phyloP scores from a whole-genome alignment of 2,888 invertebrate species.

The Aspidiotus destructor region DNA sequence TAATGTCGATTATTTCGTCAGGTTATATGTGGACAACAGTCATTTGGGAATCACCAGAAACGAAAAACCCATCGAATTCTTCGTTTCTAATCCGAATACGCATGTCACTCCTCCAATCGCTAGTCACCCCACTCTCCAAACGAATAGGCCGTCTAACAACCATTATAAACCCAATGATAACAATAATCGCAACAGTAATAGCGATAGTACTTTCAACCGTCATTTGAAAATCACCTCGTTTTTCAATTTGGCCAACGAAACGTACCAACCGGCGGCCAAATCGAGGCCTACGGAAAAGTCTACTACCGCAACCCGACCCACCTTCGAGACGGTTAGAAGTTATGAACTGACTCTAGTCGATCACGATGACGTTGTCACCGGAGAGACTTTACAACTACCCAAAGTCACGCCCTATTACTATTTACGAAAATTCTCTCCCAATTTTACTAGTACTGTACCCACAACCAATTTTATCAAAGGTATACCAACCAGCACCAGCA shows the following conservation, averaged over 20 bases:
- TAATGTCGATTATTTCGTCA: constrained; percentile 22
- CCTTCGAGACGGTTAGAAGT: constrained; percentile 19
- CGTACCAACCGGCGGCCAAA: constrained; percentile 6
- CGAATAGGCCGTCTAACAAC: no score
- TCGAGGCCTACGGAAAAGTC: background rate
- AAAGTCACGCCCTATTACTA: constrained; percentile 12
- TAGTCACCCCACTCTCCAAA: no score
- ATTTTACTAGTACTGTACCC: background rate
- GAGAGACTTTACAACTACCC: constrained; percentile 28
- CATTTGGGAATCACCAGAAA: constrained; percentile 12
- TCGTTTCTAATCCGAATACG: constrained; percentile 14
- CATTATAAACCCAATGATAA: no score
- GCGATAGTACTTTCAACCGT: background rate
- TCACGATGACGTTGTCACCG: constrained; percentile 11
- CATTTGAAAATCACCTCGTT: constrained; percentile 19
- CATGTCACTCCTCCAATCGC: background rate
- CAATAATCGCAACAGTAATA: no score
- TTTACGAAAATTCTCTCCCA: background rate
- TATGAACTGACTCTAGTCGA: constrained; percentile 15
- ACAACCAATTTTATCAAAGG: background rate
- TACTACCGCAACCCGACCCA: background rate
- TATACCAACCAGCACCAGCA: constrained; percentile 43
- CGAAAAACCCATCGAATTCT: constrained; percentile 21
- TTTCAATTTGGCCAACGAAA: constrained; percentile 12
- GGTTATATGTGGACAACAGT: constrained; percentile 25